phyloP scores from a whole-genome alignment of 2,888 invertebrate species.

The Vandiemenella viatica region DNA sequence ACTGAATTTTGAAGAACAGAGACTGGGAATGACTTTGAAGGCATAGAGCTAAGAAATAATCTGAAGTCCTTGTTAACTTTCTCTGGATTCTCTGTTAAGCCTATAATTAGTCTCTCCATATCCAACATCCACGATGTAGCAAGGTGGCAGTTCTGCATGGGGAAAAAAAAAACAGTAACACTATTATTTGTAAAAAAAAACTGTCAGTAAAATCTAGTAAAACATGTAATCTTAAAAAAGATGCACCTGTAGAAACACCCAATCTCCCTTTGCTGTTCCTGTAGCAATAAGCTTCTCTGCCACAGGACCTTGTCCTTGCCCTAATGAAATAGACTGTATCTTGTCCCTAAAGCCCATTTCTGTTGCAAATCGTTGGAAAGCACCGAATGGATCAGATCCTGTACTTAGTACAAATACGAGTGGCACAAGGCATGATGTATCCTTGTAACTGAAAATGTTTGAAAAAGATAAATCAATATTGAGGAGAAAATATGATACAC shows the following conservation, averaged over 20 bases:
- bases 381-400: constrained; percentile 76
- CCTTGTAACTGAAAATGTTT: constrained; percentile 41
- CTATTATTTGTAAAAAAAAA: not conserved
- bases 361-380: constrained; percentile 64
- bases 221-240: too few relatives aligned
- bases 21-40: constrained; percentile 71
- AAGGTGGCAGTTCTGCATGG: constrained; percentile 74
- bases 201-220: too few relatives aligned
- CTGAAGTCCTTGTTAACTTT: constrained; percentile 58
- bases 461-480: constrained; percentile 9
- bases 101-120: constrained; percentile 63
- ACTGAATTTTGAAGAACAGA: constrained; percentile 84
- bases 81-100: constrained; percentile 48
- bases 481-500: not conserved
- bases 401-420: constrained; percentile 75
- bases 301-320: constrained; percentile 79
- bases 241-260: constrained; percentile 85
- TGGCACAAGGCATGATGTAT: constrained; percentile 56
- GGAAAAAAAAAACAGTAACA: constrained; percentile 2
- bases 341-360: constrained; percentile 56
- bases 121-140: constrained; percentile 86
- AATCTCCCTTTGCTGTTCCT: constrained; percentile 59
- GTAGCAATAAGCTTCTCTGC: constrained; percentile 65
- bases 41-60: constrained; percentile 80
- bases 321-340: constrained; percentile 71